Conservation (phyloP, 2,888 invertebrate species). For the Lasius platythorax region DNA sequence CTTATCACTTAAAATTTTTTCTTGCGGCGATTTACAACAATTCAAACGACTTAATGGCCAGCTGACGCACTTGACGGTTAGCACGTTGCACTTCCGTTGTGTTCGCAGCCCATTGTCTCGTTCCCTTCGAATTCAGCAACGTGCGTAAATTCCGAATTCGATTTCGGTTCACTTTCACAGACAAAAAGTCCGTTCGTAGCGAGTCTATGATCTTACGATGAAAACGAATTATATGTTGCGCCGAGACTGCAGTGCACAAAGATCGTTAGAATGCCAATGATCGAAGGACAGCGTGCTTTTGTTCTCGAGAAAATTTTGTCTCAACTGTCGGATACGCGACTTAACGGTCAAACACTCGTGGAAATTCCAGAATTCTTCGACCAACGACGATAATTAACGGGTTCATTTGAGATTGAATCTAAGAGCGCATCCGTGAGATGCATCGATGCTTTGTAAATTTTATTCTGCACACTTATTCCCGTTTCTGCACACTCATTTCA, state of each 20-base stretch:
- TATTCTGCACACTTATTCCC: not conserved
- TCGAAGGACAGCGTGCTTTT: constrained; percentile 41
- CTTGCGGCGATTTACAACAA: constrained; percentile 7
- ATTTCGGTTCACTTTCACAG: constrained; percentile 27
- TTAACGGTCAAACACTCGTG: not conserved
- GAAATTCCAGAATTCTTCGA: constrained; percentile 7
- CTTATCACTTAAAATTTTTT: constrained; percentile 54
- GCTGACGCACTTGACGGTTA: constrained; percentile 56
- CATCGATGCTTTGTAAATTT: not conserved
- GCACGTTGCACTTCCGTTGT: constrained; percentile 43
- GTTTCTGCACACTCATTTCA: constrained; percentile 14
- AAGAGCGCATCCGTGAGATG: not conserved
- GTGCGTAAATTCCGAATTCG: constrained; percentile 35
- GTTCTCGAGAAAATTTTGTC: constrained; percentile 14
- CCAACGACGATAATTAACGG: not conserved
- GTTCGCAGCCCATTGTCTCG: constrained; percentile 37
- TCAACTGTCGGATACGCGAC: not conserved
- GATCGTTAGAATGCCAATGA: constrained; percentile 23
- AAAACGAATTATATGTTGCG: not conserved
- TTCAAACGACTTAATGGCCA: constrained; percentile 33
- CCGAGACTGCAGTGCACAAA: constrained; percentile 10
- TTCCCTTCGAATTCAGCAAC: constrained; percentile 22
- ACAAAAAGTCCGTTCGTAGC: constrained; percentile 18
- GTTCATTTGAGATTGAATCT: not conserved
- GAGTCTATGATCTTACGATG: not conserved